Evolutionary conservation across 2,797 vertebrate species (phyloP).

Genomic region (Pagetopsis macropterus): DNA sequence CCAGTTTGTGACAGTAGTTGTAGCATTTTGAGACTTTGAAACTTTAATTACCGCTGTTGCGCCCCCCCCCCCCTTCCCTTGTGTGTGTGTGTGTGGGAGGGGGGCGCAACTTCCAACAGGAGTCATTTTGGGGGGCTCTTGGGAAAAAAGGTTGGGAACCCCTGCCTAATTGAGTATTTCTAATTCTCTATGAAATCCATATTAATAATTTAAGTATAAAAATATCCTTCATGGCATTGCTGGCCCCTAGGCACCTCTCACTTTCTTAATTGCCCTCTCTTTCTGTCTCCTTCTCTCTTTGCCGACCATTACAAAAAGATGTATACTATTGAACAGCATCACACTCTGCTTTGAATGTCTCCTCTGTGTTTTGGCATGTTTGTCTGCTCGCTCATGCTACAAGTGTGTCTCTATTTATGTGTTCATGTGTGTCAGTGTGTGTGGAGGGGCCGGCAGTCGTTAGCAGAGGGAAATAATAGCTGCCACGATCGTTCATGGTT

Average conservation of each 20-base stretch:
- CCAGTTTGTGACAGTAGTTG: too few species aligned
- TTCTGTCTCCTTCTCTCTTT: constrained; percentile 14
- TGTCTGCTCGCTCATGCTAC: constrained; percentile 33
- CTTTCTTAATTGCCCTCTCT: constrained; percentile 35
- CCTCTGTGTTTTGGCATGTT: constrained; percentile 60
- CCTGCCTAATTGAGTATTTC: neutral
- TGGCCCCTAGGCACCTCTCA: constrained; percentile 34
- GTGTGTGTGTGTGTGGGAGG: too few species aligned
- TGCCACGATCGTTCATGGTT: constrained; percentile 65
- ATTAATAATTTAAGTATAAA: constrained; percentile 23
- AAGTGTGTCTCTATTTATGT: constrained; percentile 49
- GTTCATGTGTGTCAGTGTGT: constrained; percentile 5
- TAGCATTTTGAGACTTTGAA: too few species aligned
- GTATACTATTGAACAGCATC: constrained; percentile 47
- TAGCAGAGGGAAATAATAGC: constrained; percentile 72
- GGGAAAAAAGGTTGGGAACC: too few species aligned
- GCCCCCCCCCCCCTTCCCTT: too few species aligned
- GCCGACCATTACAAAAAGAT: constrained; percentile 50
- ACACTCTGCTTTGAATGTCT: constrained; percentile 46
- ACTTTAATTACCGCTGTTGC: too few species aligned
- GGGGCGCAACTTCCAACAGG: too few species aligned
- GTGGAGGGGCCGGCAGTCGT: constrained; percentile 51
- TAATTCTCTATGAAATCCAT: constrained; percentile 1
- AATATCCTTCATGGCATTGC: constrained; percentile 3
- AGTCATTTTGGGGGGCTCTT: too few species aligned